Evolutionary conservation across 2,888 invertebrate species (phyloP).

Genomic region (Drosophila cognata): DNA sequence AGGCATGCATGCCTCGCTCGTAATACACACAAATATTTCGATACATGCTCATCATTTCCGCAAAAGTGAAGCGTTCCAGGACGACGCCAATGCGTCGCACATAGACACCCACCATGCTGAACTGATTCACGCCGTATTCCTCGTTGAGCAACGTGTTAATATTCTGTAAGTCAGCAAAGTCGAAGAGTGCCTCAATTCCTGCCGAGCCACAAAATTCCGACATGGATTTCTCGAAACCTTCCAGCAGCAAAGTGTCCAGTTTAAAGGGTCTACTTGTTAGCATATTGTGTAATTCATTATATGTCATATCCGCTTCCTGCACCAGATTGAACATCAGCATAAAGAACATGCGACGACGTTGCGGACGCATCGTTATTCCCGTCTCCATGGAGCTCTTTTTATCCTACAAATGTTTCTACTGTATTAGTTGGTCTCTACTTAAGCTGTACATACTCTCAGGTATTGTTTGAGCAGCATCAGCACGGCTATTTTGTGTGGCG

Average conservation of each 20-base stretch:
- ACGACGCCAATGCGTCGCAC: slow-evolving; percentile 92
- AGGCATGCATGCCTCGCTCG: slow-evolving; percentile 83
- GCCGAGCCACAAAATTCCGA: slow-evolving; percentile 82
- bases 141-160: slow-evolving; percentile 88
- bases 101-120: slow-evolving; percentile 89
- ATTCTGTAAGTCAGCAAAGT: slow-evolving; percentile 88
- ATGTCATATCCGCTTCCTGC: slow-evolving; percentile 91
- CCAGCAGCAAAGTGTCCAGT: slow-evolving; percentile 82
- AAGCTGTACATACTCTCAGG: slow-evolving; percentile 86
- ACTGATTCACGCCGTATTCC: slow-evolving; percentile 83
- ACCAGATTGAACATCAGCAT: slow-evolving; percentile 92
- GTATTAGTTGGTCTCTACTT: background rate
- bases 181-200: slow-evolving; percentile 89
- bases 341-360: slow-evolving; percentile 91
- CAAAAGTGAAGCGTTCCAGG: slow-evolving; percentile 93
- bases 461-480: slow-evolving; percentile 91
- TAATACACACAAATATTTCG: slow-evolving; percentile 90
- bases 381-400: slow-evolving; percentile 79
- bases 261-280: slow-evolving; percentile 85
- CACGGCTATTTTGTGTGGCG: slow-evolving; percentile 92
- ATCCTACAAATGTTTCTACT: slow-evolving; percentile 57
- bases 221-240: slow-evolving; percentile 87
- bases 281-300: slow-evolving; percentile 88
- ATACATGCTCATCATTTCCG: slow-evolving; percentile 91
- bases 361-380: slow-evolving; percentile 85